Base-by-base conservation (phyloP, 2,888 invertebrate species). In the Apotomis turbidana region DNA sequence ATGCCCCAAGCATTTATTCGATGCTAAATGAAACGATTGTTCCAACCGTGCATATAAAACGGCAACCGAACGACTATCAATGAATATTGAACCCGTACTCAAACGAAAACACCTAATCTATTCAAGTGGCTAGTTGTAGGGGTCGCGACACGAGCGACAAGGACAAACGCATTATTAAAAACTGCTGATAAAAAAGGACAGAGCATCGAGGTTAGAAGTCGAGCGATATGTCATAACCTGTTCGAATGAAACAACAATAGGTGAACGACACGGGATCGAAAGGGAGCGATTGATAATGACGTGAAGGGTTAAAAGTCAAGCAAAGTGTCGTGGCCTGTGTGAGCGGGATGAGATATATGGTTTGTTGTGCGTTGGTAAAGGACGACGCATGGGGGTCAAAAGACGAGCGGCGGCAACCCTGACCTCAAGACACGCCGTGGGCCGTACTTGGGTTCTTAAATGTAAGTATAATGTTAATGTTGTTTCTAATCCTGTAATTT, bases 141-240 rank as follows among this genome's bases (percentile, higher is more conserved):
- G 93, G 93, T 92, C 93, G 89, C 78, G 90, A 90, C 91, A 89
- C 79, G 84, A 78, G 81, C 75, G 87, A 93, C 80, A 85, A 86
- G 84, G 90, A 91, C 81, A 80, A 75, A 77, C 68, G 80, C 83
- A 90, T 79, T 73, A 78, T 75, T 80, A 81, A 84, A 78, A 80
- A 77, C 73, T 62, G 58, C 81, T 72, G 89, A 82, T 80, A 85
- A 86, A 90, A 85, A 80, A 83, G 85, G 90, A 90, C 81, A 78
- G 86, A 74, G 81, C 79, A 72, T 81, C 83, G 80, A 85, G 93
- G 93, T 93, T 92, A 93, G 84, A 90, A 88, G 93, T 90, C 89
- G 85, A 82, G 88, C 91, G 91, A 93, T 93, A 93, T 93, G 93
- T 93, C 93, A 93, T 90, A 93, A 93, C 93, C 93, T 89, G 90